Evolutionary conservation across 1,140 invertebrate species (phyloP).

Genomic region (Ridgeia piscesae): DNA sequence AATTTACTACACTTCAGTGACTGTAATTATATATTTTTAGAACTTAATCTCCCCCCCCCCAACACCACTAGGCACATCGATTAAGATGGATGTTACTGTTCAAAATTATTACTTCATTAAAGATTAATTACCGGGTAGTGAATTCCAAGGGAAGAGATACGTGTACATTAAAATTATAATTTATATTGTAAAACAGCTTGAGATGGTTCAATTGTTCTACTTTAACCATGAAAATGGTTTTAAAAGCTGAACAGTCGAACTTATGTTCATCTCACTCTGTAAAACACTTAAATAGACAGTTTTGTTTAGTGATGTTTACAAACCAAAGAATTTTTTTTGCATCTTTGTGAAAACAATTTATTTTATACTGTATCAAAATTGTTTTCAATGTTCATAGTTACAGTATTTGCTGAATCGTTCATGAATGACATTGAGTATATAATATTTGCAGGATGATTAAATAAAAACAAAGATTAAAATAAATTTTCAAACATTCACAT

Average conservation of each 20-base stretch:
- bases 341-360: background rate
- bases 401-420: too few relatives aligned
- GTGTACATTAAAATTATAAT: too few relatives aligned
- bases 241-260: background rate
- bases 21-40: too few relatives aligned
- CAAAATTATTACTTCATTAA: too few relatives aligned
- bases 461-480: background rate
- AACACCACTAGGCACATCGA: background rate
- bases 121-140: too few relatives aligned
- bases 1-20: background rate
- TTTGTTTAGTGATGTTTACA: background rate
- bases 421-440: too few relatives aligned
- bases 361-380: too few relatives aligned
- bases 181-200: background rate
- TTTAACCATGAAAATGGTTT: background rate
- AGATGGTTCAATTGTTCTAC: background rate
- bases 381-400: too few relatives aligned
- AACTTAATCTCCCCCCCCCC: background rate
- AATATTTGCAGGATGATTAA: too few relatives aligned
- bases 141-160: too few relatives aligned
- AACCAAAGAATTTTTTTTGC: background rate
- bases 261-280: background rate
- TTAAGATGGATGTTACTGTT: too few relatives aligned
- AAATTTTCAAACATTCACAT: background rate
- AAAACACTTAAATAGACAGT: background rate